Conservation (phyloP, 2,888 invertebrate species). For the Trichogramma dendrolimi region DNA sequence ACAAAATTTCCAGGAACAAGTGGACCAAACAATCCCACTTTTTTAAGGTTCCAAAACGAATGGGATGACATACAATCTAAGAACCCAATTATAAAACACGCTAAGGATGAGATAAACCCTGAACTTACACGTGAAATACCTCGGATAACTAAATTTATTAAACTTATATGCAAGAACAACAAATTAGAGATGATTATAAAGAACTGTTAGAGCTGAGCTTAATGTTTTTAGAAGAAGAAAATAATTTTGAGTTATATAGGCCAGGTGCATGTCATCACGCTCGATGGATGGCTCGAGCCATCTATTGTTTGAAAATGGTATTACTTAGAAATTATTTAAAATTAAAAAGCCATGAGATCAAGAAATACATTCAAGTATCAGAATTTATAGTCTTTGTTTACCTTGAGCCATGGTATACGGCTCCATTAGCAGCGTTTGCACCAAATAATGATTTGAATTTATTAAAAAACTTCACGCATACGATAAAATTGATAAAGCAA, state of each 20-base stretch:
- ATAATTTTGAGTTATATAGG: slow-evolving; percentile 16
- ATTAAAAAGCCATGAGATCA: slow-evolving; percentile 27
- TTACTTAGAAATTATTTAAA: slow-evolving; percentile 31
- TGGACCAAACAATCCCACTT: slow-evolving; percentile 27
- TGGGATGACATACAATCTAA: slow-evolving; percentile 12
- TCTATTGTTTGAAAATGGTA: slow-evolving; percentile 36
- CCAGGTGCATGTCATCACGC: slow-evolving; percentile 37
- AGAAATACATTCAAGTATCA: slow-evolving; percentile 26
- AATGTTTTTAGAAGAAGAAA: slow-evolving; percentile 32
- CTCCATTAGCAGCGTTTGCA: slow-evolving; percentile 21
- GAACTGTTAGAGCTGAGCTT: slow-evolving; percentile 32
- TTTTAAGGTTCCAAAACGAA: slow-evolving; percentile 24
- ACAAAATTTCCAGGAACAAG: slow-evolving; percentile 17
- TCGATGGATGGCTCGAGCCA: slow-evolving; percentile 37
- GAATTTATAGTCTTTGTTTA: slow-evolving; percentile 29
- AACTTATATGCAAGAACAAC: not conserved
- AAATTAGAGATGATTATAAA: slow-evolving; percentile 30
- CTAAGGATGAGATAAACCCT: slow-evolving; percentile 10
- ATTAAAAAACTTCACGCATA: slow-evolving; percentile 24
- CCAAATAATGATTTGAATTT: slow-evolving; percentile 29
- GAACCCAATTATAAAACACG: no score
- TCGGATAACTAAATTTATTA: not conserved
- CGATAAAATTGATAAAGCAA: slow-evolving; percentile 13
- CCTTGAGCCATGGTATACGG: slow-evolving; percentile 28
- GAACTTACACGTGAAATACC: slow-evolving; percentile 9